Base-by-base conservation (phyloP, 2,888 invertebrate species). In the Drosophila mayaguana region DNA sequence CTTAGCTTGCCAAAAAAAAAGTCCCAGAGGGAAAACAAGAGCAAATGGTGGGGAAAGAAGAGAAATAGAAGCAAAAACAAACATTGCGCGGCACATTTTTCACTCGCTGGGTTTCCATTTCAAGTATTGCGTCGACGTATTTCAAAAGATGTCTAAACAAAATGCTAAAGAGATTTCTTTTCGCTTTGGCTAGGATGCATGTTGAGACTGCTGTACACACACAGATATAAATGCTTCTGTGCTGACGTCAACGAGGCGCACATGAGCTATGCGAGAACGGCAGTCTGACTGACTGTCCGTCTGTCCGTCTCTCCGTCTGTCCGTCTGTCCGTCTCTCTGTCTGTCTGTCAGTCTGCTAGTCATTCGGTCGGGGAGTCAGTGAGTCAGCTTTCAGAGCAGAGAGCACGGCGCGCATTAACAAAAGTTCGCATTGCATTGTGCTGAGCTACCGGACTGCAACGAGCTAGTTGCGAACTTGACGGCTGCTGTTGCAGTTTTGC, bases 401-500 rank as follows among this genome's bases (percentile, higher is more conserved):
- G 36, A 67, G 42, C 66, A 43, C 16, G 16, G 67, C 50, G 32
- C 32, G 32, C 66, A 75, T 54, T 65, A 55, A 53, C 66, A 76
- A 81, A 81, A 72, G 56, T 73, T 66, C 43, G 45, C 51, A 38
- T 50, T 45, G 48, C 55, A 48, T 65, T 78, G 57, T 50, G 40
- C 32, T 22, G 40, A 54, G 72, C 60, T 63, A 46, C 22, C 45
- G 72, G 54, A 32, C 48, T 54, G 62, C 62, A 38, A 45, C 57
- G 62, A 61, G 40, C 70, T 53, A 63, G 70, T 71, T 77, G 60
- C 66, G 66, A 67, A 60, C 75, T 75, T 66, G 77, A 46, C 60
- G 65, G 63, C 71, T 61, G 78, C 70, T 67, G 66, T 74, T 84
- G 86, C 80, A 87, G 88, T 87, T 84, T 89, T 81, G 86, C 88